Conservation (phyloP, 53 echinoderm and acorn worm genomes). For the Stichopus horrens region DNA sequence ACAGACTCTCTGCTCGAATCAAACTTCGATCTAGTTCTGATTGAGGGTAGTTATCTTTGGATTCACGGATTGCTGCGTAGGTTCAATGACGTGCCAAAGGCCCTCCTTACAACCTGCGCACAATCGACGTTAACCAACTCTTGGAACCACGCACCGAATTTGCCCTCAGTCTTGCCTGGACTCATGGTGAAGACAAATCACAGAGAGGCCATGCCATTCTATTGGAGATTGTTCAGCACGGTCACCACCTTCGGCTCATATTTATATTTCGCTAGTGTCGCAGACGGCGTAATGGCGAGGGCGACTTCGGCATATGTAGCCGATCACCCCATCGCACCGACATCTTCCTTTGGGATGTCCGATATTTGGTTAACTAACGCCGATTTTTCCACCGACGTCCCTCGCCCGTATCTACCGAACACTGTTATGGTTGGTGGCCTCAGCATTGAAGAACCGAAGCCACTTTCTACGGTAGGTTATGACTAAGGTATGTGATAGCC, state of each 20-base stretch:
- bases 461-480: conserved; percentile 59
- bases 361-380: conserved; percentile 78
- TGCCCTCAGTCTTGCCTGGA: conserved; percentile 15
- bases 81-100: conserved; percentile 13
- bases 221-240: conserved; percentile 13
- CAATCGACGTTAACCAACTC: neutral
- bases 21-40: conserved; percentile 10
- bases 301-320: neutral
- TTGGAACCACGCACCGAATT: conserved; percentile 35
- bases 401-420: conserved; percentile 73
- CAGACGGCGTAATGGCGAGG: neutral
- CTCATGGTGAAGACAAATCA: conserved; percentile 15
- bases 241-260: neutral
- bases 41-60: conserved; percentile 42
- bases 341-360: conserved; percentile 45
- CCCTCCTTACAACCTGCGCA: conserved; percentile 15
- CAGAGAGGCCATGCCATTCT: conserved; percentile 15
- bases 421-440: conserved; percentile 73
- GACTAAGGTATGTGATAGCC: neutral
- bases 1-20: neutral
- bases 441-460: conserved; percentile 52
- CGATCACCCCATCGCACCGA: neutral
- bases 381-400: conserved; percentile 67
- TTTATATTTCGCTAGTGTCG: neutral
- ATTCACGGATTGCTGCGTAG: neutral